Conservation (phyloP, 2,797 vertebrate species). For the Acipenser transmontanus region DNA sequence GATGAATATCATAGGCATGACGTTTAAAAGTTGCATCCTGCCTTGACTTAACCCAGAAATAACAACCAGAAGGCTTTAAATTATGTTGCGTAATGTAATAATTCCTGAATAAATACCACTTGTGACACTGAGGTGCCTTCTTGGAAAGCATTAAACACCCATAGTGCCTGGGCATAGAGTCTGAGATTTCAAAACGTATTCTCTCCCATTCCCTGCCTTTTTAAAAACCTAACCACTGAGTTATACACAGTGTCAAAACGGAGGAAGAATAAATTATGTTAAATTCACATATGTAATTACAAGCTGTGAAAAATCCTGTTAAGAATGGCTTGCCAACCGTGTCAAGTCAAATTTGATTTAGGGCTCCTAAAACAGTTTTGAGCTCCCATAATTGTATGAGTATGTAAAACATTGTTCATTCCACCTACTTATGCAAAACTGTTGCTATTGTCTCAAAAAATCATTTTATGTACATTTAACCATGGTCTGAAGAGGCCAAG, state of each 20-base stretch:
- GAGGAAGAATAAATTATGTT: slow-evolving; percentile 48
- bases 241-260: slow-evolving; percentile 41
- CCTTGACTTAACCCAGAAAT: no score
- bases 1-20: no score
- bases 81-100: no score
- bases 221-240: slow-evolving; percentile 40
- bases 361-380: slow-evolving; percentile 70
- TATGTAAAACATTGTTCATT: slow-evolving; percentile 48
- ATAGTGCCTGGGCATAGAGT: background rate
- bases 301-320: slow-evolving; percentile 67
- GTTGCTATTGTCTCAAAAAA: slow-evolving; percentile 63
- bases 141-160: background rate
- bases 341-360: slow-evolving; percentile 72
- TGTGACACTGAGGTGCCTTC: no score
- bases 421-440: slow-evolving; percentile 66
- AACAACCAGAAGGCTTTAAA: no score
- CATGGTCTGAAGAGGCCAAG: slow-evolving; percentile 61
- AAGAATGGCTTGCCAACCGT: slow-evolving; percentile 71
- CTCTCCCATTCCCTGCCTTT: slow-evolving; percentile 39
- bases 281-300: slow-evolving; percentile 70
- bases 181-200: slow-evolving; percentile 35
- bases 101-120: no score
- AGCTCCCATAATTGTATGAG: slow-evolving; percentile 61
- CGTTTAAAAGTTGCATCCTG: no score
- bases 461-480: slow-evolving; percentile 70